Conservation (phyloP, 2,113 vertebrate species). For the Menura novaehollandiae region DNA sequence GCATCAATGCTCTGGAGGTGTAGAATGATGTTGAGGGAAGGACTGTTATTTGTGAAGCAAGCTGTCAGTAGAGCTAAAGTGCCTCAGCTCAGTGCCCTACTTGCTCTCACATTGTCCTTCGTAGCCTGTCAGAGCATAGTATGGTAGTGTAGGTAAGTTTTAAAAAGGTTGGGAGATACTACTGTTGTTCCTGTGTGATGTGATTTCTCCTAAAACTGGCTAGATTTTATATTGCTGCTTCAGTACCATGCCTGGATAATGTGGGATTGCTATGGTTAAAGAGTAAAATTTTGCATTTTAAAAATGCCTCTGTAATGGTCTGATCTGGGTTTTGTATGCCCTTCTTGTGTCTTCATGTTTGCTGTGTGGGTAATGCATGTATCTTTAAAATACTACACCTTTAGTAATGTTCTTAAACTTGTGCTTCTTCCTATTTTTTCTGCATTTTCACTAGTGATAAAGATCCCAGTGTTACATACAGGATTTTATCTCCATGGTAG, state of each 20-base stretch:
- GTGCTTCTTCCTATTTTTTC: background rate
- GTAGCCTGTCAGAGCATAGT: background rate
- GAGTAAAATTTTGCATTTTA: background rate
- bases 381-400: background rate
- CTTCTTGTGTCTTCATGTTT: background rate
- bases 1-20: background rate
- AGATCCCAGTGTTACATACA: background rate
- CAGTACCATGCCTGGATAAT: background rate
- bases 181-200: background rate
- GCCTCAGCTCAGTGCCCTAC: background rate
- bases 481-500: background rate
- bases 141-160: background rate
- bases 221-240: background rate
- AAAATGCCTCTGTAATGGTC: rapidly evolving
- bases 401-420: background rate
- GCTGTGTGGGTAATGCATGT: background rate
- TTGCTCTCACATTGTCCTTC: background rate
- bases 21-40: background rate
- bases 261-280: background rate
- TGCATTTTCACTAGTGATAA: background rate
- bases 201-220: background rate
- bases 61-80: background rate
- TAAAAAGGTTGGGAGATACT: background rate
- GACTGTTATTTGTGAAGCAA: background rate
- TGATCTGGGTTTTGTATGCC: background rate